These are phyloP conservation scores for Catharus bicknelli DNA, from an alignment of 2,113 vertebrate species.

Conservation along the genomic window DNA sequence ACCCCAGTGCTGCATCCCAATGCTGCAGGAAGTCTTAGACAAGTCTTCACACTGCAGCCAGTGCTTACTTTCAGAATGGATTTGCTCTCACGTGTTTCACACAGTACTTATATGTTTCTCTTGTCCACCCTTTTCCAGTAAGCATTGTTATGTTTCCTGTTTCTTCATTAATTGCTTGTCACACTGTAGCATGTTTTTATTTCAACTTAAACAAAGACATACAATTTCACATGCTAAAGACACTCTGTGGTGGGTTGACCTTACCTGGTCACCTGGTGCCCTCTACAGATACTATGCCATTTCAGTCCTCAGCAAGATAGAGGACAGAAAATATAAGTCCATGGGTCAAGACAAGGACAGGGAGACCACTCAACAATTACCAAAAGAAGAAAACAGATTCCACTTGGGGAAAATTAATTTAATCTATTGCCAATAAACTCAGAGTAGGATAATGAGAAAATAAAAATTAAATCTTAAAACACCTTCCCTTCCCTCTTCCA, in stretches of 20 bases:
- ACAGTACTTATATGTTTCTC: background rate
- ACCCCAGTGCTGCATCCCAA: background rate
- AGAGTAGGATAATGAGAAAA: background rate
- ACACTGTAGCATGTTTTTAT: background rate
- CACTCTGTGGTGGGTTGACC: background rate
- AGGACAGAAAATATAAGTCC: background rate
- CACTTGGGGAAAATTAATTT: background rate
- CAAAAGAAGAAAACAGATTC: background rate
- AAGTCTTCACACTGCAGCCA: background rate
- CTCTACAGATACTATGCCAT: background rate
- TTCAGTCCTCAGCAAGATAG: background rate
- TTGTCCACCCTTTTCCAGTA: background rate
- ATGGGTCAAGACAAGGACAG: background rate
- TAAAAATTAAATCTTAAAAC: background rate
- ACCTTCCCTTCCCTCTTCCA: background rate
- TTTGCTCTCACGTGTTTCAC: background rate
- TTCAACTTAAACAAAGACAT: background rate
- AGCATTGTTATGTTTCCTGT: background rate
- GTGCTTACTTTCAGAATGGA: background rate
- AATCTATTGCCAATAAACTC: background rate
- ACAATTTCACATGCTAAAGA: background rate
- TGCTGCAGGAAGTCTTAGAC: background rate
- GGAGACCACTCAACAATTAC: background rate
- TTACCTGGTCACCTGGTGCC: accelerated
- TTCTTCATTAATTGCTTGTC: background rate